Conservation (phyloP, 2,113 vertebrate species). For the Mus pahari region DNA sequence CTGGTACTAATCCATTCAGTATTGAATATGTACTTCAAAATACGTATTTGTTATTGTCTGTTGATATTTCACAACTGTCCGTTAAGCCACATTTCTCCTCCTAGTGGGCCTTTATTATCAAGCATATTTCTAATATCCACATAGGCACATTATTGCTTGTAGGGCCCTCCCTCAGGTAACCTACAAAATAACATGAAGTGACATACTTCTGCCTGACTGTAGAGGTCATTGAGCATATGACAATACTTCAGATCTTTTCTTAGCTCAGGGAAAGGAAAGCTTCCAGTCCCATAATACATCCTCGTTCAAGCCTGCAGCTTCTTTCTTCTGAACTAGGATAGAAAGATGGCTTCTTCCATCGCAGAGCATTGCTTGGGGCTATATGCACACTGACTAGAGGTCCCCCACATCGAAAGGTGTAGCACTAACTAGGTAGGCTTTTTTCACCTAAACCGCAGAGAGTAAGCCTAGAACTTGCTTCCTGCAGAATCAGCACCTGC, state of each 20-base stretch:
- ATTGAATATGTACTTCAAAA: background rate
- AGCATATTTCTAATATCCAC: background rate
- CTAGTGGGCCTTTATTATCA: background rate
- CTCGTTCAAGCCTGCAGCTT: background rate
- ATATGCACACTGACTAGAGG: background rate
- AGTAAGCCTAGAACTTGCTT: background rate
- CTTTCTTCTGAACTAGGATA: slow-evolving; percentile 16
- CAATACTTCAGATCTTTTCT: background rate
- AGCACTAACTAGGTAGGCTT: background rate
- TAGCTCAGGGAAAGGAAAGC: slow-evolving; percentile 7
- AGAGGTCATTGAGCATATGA: background rate
- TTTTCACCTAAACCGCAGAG: background rate
- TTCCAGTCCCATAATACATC: background rate
- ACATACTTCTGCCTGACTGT: background rate
- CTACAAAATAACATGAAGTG: background rate
- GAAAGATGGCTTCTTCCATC: background rate
- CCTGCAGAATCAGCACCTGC: background rate
- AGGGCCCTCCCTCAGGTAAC: background rate
- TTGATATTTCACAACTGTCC: background rate
- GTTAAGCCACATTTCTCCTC: background rate
- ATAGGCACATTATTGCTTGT: background rate
- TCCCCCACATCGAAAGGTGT: background rate
- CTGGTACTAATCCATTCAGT: background rate
- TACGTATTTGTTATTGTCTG: background rate
- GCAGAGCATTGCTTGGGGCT: background rate